Conservation (phyloP, 2,797 vertebrate species). For the Danio tinwini region DNA sequence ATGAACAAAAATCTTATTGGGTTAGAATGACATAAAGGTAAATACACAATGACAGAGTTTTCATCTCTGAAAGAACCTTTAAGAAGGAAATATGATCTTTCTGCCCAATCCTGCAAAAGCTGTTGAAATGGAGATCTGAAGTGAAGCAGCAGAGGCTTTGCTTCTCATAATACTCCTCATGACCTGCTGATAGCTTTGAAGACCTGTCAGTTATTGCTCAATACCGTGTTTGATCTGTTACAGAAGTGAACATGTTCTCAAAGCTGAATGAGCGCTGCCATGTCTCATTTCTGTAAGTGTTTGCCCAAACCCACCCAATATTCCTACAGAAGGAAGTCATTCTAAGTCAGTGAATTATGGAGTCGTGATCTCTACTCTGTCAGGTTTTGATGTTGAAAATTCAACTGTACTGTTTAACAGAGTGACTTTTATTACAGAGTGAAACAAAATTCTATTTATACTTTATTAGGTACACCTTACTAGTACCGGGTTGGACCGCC, state of each 20-base stretch:
- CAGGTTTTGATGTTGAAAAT: too few relatives aligned
- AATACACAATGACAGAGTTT: not conserved
- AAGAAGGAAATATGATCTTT: conserved; percentile 4
- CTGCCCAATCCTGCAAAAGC: conserved; percentile 1
- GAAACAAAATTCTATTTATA: too few relatives aligned
- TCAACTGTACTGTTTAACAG: too few relatives aligned
- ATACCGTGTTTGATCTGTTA: conserved; percentile 1
- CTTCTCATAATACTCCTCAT: conserved; percentile 31
- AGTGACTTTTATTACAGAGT: too few relatives aligned
- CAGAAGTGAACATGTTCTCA: conserved; percentile 2
- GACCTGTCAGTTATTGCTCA: conserved; percentile 9
- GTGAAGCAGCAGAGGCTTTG: conserved; percentile 15
- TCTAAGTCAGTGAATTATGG: too few relatives aligned
- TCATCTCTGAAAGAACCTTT: not conserved
- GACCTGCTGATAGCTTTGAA: conserved; percentile 37
- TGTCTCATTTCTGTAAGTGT: not conserved
- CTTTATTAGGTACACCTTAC: too few relatives aligned
- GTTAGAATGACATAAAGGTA: not conserved
- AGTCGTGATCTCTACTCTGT: too few relatives aligned
- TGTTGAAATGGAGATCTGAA: conserved; percentile 24
- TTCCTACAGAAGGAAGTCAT: not conserved
- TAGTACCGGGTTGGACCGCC: too few relatives aligned
- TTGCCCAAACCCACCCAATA: conserved; percentile 8
- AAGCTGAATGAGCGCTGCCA: not conserved
- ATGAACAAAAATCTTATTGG: not conserved